Evolutionary conservation across 1,140 invertebrate genomes (phyloP).

Genomic region (Marisa cornuarietis): DNA sequence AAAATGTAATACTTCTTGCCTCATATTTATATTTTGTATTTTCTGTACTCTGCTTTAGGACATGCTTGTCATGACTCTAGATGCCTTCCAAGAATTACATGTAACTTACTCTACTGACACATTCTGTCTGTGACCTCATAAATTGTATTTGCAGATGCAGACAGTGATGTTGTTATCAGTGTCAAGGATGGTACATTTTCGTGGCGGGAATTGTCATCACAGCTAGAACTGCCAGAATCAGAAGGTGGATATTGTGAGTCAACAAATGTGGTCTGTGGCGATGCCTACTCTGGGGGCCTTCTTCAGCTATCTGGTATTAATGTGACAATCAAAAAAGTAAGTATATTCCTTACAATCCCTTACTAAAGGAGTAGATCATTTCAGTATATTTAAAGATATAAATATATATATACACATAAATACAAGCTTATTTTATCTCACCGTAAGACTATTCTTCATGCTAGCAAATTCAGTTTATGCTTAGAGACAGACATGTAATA

Average conservation of each 20-base stretch:
- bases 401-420: too few species aligned
- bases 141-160: conserved; percentile 13
- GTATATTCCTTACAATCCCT: not conserved
- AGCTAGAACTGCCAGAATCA: not conserved
- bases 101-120: too few species aligned
- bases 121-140: not conserved
- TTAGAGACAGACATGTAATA: too few species aligned
- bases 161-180: conserved; percentile 23
- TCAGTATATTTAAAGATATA: not conserved
- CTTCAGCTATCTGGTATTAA: conserved; percentile 40
- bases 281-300: conserved; percentile 4
- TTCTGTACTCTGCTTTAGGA: too few species aligned
- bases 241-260: not conserved
- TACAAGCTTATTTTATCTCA: too few species aligned
- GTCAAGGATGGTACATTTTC: conserved; percentile 43
- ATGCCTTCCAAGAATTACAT: too few species aligned
- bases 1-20: too few species aligned
- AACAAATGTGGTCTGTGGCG: not conserved
- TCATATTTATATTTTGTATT: too few species aligned
- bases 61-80: too few species aligned
- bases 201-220: conserved; percentile 29
- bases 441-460: too few species aligned
- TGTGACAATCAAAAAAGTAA: conserved; percentile 42
- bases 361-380: not conserved
- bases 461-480: too few species aligned